Evolutionary conservation across 2,888 invertebrate genomes (phyloP).

Genomic region (Tenthredo distinguenda): DNA sequence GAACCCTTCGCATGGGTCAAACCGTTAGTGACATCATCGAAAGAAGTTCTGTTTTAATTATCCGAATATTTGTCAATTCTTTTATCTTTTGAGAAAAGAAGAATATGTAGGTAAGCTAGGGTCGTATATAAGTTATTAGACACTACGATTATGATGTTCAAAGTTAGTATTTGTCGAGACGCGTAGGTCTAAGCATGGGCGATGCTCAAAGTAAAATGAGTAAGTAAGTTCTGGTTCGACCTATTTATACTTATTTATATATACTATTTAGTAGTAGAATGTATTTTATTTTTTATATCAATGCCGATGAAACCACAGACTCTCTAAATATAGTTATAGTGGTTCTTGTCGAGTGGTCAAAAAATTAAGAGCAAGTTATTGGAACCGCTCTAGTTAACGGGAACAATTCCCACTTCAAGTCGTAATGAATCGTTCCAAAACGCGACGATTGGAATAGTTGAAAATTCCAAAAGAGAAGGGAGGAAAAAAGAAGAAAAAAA

Average conservation of each 20-base stretch:
- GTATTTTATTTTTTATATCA: background rate
- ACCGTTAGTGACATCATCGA: background rate
- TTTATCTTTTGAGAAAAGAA: background rate
- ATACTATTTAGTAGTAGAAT: conserved; percentile 12
- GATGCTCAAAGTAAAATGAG: conserved; percentile 20
- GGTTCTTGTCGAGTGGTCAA: conserved; percentile 13
- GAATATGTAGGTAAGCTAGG: background rate
- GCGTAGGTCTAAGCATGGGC: conserved; percentile 7
- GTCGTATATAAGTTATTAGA: background rate
- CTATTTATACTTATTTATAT: conserved; percentile 29
- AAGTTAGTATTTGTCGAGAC: background rate
- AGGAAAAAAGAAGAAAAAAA: background rate
- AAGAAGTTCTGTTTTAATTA: background rate
- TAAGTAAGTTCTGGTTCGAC: background rate
- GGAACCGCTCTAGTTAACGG: conserved; percentile 48
- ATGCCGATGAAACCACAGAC: background rate
- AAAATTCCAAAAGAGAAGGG: background rate
- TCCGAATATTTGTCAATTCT: background rate
- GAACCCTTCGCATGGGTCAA: no score
- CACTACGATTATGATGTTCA: background rate
- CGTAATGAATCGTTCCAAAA: conserved; percentile 23
- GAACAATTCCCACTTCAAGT: conserved; percentile 17
- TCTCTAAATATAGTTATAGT: background rate
- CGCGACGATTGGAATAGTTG: background rate
- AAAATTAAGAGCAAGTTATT: conserved; percentile 37